Base-by-base conservation (phyloP, 2,888 invertebrate genomes). In the Scaptomyza polygonia region DNA sequence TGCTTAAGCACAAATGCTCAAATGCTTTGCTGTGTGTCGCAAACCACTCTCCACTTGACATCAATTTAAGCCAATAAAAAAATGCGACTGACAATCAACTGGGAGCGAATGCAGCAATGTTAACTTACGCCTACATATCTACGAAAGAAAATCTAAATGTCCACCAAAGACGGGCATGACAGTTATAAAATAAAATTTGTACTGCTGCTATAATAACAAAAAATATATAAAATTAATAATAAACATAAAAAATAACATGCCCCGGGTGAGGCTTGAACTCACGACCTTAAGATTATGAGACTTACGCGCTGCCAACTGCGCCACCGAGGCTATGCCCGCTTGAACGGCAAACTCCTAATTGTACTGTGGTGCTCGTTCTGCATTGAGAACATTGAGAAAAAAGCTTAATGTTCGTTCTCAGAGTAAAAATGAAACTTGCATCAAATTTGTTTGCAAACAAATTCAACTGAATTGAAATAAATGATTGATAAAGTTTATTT, bases 231-330 rank as follows among this genome's bases (percentile, higher is more conserved):
- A 39, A 61, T n/a, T n/a, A n/a, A n/a, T n/a, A 32, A 21, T 25
- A 4, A 29, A 29, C 25, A 49, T 65, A 75, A 72, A 76, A 72
- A 48, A 8, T 43, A 76, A 78, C 74, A 79, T 89, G 90, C 89
- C 90, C 90, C 90, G 89, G 82, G 90, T 90, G 90, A 90, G 90
- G 90, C 89, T 90, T 86, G 90, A 90, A 90, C 90, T 90, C 90
- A 90, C 89, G 88, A 91, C 91, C 91, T 91, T 91, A 91, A 91
- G 91, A 91, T 91, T 91, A 91, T 91, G 91, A 91, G 91, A 91
- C 91, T 91, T 90, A 91, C 91, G 91, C 91, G 91, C 91, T 91
- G 88, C 91, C 91, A 84, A 91, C 91, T 91, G 91, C 91, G 91
- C 91, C 90, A 91, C 88, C 91, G 91, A 91, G 91, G 91, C 91